A percentile compares a stretch with the other conserved stretches of the same genome.
phyloP scores from a whole-genome alignment of 64 coral and sea anemone genomes.

The Pachyseris speciosa region DNA sequence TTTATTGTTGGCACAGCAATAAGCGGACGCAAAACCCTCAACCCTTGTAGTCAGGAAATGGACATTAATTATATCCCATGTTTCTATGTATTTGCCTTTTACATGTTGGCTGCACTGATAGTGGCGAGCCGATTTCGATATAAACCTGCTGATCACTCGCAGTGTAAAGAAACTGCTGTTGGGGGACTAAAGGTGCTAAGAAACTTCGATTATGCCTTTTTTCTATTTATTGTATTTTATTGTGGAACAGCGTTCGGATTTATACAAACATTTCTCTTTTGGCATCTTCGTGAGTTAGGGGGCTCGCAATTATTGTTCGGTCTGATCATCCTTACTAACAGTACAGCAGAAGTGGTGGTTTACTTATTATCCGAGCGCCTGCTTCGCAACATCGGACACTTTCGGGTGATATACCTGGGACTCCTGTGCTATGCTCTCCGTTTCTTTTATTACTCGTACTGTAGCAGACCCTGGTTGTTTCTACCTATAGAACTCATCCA shows the following conservation, averaged over 20 bases:
- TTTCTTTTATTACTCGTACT: constrained; percentile 99
- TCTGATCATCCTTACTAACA: constrained; percentile 84
- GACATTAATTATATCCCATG: constrained; percentile 94
- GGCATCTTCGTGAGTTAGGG: constrained; percentile 94
- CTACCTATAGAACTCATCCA: constrained; percentile 97
- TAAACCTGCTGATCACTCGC: constrained; percentile 46
- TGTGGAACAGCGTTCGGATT: constrained; percentile 97
- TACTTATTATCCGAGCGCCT: constrained; percentile 93
- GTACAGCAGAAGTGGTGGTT: constrained; percentile 85
- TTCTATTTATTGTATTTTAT: constrained; percentile 97
- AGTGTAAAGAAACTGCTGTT: constrained; percentile 77
- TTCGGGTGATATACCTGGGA: constrained; percentile 88
- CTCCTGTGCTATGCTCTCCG: constrained; percentile 92
- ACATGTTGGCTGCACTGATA: constrained; percentile 77
- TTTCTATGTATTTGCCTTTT: constrained; percentile 88
- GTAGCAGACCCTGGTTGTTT: constrained; percentile 90
- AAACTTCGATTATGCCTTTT: constrained; percentile 89
- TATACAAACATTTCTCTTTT: constrained; percentile 98
- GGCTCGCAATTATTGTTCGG: constrained; percentile 92
- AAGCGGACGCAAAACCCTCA: constrained; percentile 78
- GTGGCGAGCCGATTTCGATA: constrained; percentile 89
- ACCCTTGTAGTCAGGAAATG: constrained; percentile 91
- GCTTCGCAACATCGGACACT: constrained; percentile 81
- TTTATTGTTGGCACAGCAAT: constrained; percentile 90
- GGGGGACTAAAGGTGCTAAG: constrained; percentile 73